A percentile compares a stretch with the other conserved stretches of the same genome.
Conservation (phyloP, 2,797 vertebrate species). For the Manis crassicaudata region DNA sequence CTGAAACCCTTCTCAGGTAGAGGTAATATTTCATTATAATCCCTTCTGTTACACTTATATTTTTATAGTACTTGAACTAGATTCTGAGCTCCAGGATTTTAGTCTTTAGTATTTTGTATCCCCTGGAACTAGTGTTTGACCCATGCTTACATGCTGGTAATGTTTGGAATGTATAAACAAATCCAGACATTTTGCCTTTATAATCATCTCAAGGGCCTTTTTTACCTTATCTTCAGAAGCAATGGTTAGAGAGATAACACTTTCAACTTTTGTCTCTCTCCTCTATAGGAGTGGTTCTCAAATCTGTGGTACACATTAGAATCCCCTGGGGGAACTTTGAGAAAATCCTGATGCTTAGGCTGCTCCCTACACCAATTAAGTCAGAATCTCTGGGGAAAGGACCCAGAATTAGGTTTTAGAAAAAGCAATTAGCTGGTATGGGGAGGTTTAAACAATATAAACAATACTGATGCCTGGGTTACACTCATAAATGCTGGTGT, state of each 20-base stretch:
- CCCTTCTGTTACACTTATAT: not conserved
- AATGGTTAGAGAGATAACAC: not conserved
- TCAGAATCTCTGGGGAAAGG: not conserved
- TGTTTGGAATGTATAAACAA: conserved; percentile 24
- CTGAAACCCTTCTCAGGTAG: not conserved
- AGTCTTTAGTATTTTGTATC: not conserved
- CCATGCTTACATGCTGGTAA: not conserved
- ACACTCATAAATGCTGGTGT: not conserved
- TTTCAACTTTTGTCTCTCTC: not conserved
- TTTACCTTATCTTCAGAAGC: not conserved
- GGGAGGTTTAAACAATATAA: not conserved
- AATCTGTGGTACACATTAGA: not conserved
- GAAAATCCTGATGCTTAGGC: not conserved
- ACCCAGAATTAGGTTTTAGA: not conserved
- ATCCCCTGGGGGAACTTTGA: not conserved
- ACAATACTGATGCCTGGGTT: not conserved
- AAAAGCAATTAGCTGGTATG: not conserved
- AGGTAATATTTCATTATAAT: not conserved
- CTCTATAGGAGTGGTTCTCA: not conserved
- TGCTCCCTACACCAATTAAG: not conserved
- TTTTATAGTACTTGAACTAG: not conserved
- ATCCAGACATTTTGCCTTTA: not conserved
- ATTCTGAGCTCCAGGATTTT: not conserved
- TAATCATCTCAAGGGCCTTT: not conserved
- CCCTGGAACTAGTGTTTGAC: not conserved